These are phyloP conservation scores for Habrosyne pyritoides DNA, from an alignment of 2,888 invertebrate genomes.

Conservation along the genomic window DNA sequence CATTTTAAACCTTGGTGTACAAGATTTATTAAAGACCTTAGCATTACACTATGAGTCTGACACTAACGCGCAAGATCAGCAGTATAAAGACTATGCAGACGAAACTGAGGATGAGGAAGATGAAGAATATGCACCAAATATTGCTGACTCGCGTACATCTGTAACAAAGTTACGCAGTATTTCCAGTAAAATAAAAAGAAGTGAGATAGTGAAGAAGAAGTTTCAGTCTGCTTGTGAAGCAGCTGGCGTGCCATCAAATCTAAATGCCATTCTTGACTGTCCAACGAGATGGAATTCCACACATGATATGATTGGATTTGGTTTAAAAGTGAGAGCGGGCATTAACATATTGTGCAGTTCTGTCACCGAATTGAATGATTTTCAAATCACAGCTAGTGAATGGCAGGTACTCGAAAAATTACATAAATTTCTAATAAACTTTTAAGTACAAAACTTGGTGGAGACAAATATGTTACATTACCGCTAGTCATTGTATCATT, in stretches of 20 bases:
- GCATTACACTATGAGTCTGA: conserved; percentile 27
- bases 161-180: conserved; percentile 28
- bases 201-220: conserved; percentile 29
- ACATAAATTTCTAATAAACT: conserved; percentile 34
- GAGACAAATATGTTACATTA: conserved; percentile 34
- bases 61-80: conserved; percentile 21
- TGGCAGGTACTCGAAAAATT: conserved; percentile 28
- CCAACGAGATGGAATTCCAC: conserved; percentile 32
- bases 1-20: conserved; percentile 34
- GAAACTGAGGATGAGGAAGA: conserved; percentile 26
- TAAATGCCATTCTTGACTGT: conserved; percentile 28
- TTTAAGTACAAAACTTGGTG: conserved; percentile 34
- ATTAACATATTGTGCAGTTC: conserved; percentile 30
- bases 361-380: conserved; percentile 32
- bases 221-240: conserved; percentile 34
- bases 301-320: conserved; percentile 34
- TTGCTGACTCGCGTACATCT: conserved; percentile 30
- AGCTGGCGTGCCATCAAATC: conserved; percentile 33
- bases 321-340: conserved; percentile 30
- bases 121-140: conserved; percentile 32
- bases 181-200: conserved; percentile 32
- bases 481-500: conserved; percentile 30
- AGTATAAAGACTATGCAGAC: conserved; percentile 24
- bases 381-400: conserved; percentile 31
- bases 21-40: conserved; percentile 30